Evolutionary conservation across 2,888 invertebrate species (phyloP), one percentile per base, ranked within the genome.

Genomic region (Rhogogaster chlorosoma): DNA sequence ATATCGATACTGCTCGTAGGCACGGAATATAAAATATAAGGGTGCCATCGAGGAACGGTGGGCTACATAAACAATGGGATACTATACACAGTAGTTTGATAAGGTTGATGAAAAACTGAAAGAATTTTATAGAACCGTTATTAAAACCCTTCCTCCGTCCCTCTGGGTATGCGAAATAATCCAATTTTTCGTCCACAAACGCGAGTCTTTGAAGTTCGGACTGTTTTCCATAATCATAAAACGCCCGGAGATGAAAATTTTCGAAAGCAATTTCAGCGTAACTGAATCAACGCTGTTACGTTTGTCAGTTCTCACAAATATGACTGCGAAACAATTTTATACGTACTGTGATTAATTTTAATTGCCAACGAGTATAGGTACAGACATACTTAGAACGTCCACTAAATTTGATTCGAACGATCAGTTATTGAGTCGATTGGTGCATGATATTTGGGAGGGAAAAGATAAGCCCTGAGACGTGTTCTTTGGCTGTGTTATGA

Each of bases 11-110:
- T 42, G 84, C 36, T 45, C 29, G 22, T 38, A 38, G 22, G 29
- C 73, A 84, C 38, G 84, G n/a, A 57, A 84, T 38, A 84, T 75
- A 61, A 84, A 84, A 38, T 38, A 26, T 53, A 38, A 61, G 12
- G 38, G 29, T 6, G 77, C 29, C 64, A 80, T 64, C 32, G 53
- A 57, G 57, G 61, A 61, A 38, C 36, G 61, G 15, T 57, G 36
- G 49, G 80, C 6, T 80, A 38, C 22, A 80, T 64, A 64, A 64
- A 80, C 57, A 61, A 80, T 61, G 38, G 38, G 61, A 36, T 53
- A 49, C 18, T 49, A 7, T 77, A 9, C 15, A 29, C 36, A 53
- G 49, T 10, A 73, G 42, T 73, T 32, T 67, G 67, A 67, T 67
- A 67, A 73, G 7, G 22, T 42, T 42, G 42, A 42, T 42, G 73